Conservation (phyloP, 2,888 invertebrate species). For the Hypomecis atomaria region DNA sequence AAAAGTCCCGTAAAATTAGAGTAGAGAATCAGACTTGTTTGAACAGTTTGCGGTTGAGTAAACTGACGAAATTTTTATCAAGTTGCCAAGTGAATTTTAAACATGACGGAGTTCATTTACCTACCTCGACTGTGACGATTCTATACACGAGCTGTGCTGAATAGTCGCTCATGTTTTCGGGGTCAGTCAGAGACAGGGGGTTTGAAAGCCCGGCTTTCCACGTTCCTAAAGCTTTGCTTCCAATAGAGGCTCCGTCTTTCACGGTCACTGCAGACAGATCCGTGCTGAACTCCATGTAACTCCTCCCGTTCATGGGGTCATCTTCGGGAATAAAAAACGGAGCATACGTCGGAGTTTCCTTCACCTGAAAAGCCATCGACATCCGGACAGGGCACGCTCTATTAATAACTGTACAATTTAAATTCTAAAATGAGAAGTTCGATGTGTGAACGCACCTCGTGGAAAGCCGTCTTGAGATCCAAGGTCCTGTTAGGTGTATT, state of each 20-base stretch:
- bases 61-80: constrained; percentile 65
- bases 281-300: constrained; percentile 90
- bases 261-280: constrained; percentile 89
- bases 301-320: constrained; percentile 88
- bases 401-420: constrained; percentile 25
- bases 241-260: constrained; percentile 89
- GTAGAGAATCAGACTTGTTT: constrained; percentile 57
- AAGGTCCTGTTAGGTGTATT: constrained; percentile 90
- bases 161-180: constrained; percentile 88
- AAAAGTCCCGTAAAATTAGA: constrained; percentile 51
- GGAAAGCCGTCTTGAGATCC: constrained; percentile 88
- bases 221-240: constrained; percentile 88
- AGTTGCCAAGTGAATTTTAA: constrained; percentile 61
- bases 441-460: constrained; percentile 82
- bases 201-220: constrained; percentile 92
- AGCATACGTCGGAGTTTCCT: constrained; percentile 89
- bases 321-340: constrained; percentile 86
- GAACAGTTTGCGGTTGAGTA: constrained; percentile 67
- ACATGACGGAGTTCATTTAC: constrained; percentile 74
- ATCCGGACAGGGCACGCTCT: constrained; percentile 22
- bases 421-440: constrained; percentile 15
- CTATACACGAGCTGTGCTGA: constrained; percentile 94
- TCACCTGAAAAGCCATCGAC: constrained; percentile 65
- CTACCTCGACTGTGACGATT: constrained; percentile 93
- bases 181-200: constrained; percentile 86